These are phyloP conservation scores for Diachasma alloeum DNA, from an alignment of 1,140 invertebrate species.

Conservation along the genomic window DNA sequence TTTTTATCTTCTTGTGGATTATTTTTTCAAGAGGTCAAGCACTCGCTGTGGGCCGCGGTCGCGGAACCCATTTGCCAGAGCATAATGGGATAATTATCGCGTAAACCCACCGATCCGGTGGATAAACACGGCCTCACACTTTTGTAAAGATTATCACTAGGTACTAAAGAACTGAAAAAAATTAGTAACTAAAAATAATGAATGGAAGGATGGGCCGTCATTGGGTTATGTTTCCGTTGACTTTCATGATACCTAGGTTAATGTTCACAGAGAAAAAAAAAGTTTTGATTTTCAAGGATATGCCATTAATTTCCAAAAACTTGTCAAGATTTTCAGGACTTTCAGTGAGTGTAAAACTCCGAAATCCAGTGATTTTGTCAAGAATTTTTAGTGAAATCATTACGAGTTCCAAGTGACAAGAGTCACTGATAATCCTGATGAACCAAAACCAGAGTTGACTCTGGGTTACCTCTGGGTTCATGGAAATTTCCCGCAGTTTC, in stretches of 20 bases:
- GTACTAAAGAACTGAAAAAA: not conserved
- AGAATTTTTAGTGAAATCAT: too few species aligned
- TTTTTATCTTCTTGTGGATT: not conserved
- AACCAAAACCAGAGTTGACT: too few species aligned
- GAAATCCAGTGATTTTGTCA: too few species aligned
- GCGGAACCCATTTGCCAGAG: constrained; percentile 35
- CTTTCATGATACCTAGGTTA: too few species aligned
- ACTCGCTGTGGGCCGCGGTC: not conserved
- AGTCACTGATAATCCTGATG: too few species aligned
- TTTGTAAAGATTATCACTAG: not conserved
- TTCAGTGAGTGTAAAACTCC: too few species aligned
- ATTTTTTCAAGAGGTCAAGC: not conserved
- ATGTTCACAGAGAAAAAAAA: not conserved
- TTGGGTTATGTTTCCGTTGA: too few species aligned
- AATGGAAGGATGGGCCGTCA: not conserved
- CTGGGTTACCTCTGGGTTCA: too few species aligned
- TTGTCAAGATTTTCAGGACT: too few species aligned
- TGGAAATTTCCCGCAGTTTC: too few species aligned
- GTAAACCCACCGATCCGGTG: constrained; percentile 33
- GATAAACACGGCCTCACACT: constrained; percentile 23
- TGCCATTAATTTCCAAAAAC: not conserved
- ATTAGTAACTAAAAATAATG: not conserved
- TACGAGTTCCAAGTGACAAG: too few species aligned
- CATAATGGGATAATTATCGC: constrained; percentile 39
- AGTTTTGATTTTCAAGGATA: not conserved